Evolutionary conservation across 2,888 invertebrate genomes (phyloP).

Genomic region (Anoplius nigerrimus): DNA sequence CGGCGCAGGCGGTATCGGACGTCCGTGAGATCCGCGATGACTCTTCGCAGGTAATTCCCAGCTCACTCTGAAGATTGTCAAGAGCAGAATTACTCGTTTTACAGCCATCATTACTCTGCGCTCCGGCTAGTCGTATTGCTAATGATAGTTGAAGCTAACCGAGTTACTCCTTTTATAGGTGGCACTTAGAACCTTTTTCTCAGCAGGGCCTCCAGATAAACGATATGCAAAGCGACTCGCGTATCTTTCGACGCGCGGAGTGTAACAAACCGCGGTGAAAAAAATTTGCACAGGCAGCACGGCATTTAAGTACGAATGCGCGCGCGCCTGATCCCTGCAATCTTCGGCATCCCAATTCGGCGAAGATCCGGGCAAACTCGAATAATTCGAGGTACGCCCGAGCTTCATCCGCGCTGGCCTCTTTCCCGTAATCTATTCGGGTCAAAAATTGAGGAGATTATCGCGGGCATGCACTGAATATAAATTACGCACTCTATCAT

Average conservation of each 20-base stretch:
- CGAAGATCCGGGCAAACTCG: too few species aligned
- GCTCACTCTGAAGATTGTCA: slow-evolving; percentile 7
- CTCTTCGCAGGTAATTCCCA: slow-evolving; percentile 23
- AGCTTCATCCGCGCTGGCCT: not conserved
- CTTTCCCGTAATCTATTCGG: slow-evolving; percentile 21
- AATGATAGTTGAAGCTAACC: not conserved
- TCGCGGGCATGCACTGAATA: slow-evolving; percentile 22
- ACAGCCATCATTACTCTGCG: not conserved
- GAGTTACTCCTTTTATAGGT: slow-evolving; percentile 6
- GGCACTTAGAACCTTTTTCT: not conserved
- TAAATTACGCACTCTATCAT: slow-evolving; percentile 28
- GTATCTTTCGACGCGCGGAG: not conserved
- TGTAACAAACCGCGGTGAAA: too few species aligned
- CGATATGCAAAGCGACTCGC: slow-evolving; percentile 16
- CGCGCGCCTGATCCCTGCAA: too few species aligned
- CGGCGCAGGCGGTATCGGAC: slow-evolving; percentile 50
- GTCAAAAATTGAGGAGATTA: slow-evolving; percentile 25
- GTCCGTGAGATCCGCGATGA: slow-evolving; percentile 26
- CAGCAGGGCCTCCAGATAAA: slow-evolving; percentile 15
- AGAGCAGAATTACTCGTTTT: not conserved
- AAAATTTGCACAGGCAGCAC: too few species aligned
- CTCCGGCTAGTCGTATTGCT: not conserved
- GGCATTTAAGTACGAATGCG: too few species aligned
- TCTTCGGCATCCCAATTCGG: too few species aligned
- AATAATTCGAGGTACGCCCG: not conserved